These are phyloP conservation scores for Cairina moschata DNA, from an alignment of 2,113 vertebrate genomes.

Conservation along the genomic window DNA sequence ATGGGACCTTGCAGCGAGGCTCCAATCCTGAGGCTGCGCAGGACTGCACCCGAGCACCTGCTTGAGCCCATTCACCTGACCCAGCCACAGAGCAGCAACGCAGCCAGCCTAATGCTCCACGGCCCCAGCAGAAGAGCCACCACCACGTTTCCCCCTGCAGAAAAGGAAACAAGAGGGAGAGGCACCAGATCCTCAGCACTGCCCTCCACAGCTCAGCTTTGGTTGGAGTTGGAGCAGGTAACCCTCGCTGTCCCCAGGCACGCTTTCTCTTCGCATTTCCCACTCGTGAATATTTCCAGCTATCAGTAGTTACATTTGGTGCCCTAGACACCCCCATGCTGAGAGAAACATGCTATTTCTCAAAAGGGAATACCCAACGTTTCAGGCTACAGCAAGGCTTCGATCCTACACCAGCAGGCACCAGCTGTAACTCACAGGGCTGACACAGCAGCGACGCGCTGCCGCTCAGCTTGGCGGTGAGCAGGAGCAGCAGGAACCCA, in stretches of 20 bases:
- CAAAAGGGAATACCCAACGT: not conserved
- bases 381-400: not conserved
- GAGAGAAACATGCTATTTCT: not conserved
- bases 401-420: constrained; percentile 30
- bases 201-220: not conserved
- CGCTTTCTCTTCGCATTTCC: not conserved
- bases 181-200: not conserved
- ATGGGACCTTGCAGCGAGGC: not conserved
- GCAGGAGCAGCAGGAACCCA: not conserved
- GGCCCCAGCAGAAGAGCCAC: not conserved
- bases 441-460: not conserved
- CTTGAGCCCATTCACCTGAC: not conserved
- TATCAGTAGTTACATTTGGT: not conserved
- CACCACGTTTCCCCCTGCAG: not conserved
- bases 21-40: not conserved
- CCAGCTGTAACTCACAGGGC: not conserved
- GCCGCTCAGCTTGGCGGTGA: not conserved
- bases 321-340: not conserved
- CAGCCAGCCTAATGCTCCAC: not conserved
- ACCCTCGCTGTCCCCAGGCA: not conserved
- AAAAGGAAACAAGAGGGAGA: not conserved
- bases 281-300: not conserved
- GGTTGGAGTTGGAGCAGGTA: not conserved
- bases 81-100: not conserved
- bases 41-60: not conserved